Conservation (phyloP, 2,797 vertebrate species). For the Myiotriccus ornatus region DNA sequence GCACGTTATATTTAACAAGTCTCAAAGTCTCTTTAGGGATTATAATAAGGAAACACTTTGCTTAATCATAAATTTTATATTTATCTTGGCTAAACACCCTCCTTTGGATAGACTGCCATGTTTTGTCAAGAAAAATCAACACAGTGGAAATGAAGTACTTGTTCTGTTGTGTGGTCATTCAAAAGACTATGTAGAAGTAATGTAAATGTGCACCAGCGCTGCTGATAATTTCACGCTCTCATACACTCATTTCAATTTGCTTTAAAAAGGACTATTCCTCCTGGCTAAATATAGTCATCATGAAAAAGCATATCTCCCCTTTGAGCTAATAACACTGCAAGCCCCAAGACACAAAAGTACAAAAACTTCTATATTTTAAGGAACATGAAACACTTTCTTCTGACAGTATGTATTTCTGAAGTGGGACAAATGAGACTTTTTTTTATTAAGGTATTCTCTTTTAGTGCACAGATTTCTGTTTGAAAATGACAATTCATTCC, state of each 20-base stretch:
- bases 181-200: conserved; percentile 59
- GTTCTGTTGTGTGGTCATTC: conserved; percentile 65
- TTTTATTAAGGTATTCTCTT: neutral
- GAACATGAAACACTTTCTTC: neutral
- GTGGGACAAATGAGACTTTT: neutral
- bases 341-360: conserved; percentile 1
- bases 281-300: conserved; percentile 59
- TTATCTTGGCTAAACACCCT: conserved; percentile 67
- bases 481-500: neutral
- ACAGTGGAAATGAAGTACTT: conserved; percentile 59
- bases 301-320: conserved; percentile 36
- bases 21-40: conserved; percentile 65
- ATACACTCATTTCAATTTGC: conserved; percentile 56
- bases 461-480: neutral
- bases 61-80: conserved; percentile 72
- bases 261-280: conserved; percentile 66
- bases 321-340: conserved; percentile 38
- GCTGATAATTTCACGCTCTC: conserved; percentile 62
- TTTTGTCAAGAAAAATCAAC: conserved; percentile 67
- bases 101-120: conserved; percentile 63
- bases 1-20: conserved; percentile 67
- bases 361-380: conserved; percentile 22
- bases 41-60: conserved; percentile 64
- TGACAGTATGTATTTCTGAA: neutral
- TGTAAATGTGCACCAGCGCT: conserved; percentile 37